A percentile compares a stretch with the other conserved stretches of the same genome.
Evolutionary conservation across 2,888 invertebrate species (phyloP).

Genomic region (Dione juno): DNA sequence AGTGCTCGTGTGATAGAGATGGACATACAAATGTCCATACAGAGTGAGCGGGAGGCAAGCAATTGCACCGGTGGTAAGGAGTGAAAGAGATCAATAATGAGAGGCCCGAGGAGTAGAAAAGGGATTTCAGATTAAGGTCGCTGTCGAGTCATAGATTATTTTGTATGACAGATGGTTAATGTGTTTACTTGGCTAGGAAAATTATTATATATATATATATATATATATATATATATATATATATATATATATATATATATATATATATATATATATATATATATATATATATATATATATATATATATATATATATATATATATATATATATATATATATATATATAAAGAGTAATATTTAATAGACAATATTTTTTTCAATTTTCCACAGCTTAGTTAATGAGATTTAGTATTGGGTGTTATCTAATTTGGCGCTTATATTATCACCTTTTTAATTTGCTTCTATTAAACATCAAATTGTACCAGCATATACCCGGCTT

Average conservation of each 20-base stretch:
- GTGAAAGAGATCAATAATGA: conserved; percentile 84
- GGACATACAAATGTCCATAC: conserved; percentile 50
- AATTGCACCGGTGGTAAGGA: conserved; percentile 84
- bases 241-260: background rate
- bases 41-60: conserved; percentile 60
- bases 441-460: no score
- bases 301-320: background rate
- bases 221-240: background rate
- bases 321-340: background rate
- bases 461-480: no score
- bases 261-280: background rate
- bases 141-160: conserved; percentile 78
- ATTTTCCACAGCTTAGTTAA: no score
- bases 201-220: background rate
- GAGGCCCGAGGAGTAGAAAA: conserved; percentile 83
- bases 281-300: background rate
- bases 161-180: conserved; percentile 55
- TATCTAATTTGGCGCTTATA: no score
- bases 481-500: no score
- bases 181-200: conserved; percentile 8
- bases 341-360: no score
- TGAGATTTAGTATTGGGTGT: no score
- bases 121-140: conserved; percentile 84
- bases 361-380: no score
- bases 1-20: conserved; percentile 74